Evolutionary conservation across 2,797 vertebrate species (phyloP).

Genomic region (Trachurus trachurus): DNA sequence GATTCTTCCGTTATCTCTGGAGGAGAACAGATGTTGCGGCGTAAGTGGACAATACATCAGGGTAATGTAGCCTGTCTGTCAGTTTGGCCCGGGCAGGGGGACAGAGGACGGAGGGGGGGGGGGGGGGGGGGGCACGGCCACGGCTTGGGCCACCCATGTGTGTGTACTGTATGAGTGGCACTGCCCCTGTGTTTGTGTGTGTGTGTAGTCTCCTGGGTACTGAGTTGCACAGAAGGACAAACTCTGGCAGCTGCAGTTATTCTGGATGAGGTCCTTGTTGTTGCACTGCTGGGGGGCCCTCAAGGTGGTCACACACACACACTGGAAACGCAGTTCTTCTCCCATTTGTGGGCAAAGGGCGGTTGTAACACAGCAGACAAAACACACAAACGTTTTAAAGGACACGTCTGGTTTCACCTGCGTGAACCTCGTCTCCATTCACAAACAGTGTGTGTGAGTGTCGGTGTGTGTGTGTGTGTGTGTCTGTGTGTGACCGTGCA

Average conservation of each 20-base stretch:
- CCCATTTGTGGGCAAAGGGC: conserved; percentile 16
- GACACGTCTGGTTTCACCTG: conserved; percentile 9
- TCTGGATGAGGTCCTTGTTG: conserved; percentile 79
- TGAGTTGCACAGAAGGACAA: conserved; percentile 63
- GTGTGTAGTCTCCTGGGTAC: conserved; percentile 42
- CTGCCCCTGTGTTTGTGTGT: conserved; percentile 18
- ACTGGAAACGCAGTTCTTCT: no score
- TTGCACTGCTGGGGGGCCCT: conserved; percentile 53
- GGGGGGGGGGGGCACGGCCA: no score
- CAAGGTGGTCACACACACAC: conserved; percentile 55
- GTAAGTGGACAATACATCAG: conserved; percentile 63
- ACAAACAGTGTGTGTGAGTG: conserved; percentile 29
- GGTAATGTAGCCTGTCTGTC: conserved; percentile 60
- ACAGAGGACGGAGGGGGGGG: neutral
- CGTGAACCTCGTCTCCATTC: neutral
- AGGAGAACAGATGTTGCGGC: conserved; percentile 69
- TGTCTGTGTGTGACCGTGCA: neutral
- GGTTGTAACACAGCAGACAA: conserved; percentile 5
- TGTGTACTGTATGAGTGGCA: conserved; percentile 32
- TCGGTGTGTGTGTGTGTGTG: neutral
- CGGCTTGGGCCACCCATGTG: neutral
- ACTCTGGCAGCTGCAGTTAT: conserved; percentile 84
- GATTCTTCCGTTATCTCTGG: conserved; percentile 38
- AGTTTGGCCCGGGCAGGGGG: conserved; percentile 31
- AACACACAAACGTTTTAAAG: conserved; percentile 4